Evolutionary conservation across 2,797 vertebrate species (phyloP).

Genomic region (Cephalopachus bancanus): DNA sequence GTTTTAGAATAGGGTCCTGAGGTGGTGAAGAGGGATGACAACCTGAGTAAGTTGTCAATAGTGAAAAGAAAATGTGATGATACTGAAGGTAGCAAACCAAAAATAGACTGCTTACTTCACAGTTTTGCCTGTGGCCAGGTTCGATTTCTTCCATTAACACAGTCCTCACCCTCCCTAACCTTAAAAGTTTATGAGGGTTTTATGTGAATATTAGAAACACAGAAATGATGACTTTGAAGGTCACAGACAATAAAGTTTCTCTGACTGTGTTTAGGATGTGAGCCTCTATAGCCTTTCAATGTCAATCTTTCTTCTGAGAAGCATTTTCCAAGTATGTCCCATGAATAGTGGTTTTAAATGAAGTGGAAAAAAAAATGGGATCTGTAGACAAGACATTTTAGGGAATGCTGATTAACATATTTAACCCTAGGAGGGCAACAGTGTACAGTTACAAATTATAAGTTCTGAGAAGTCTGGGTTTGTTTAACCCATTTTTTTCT

Average conservation of each 20-base stretch:
- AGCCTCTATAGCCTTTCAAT: not conserved
- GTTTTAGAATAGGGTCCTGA: not conserved
- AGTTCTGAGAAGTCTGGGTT: not conserved
- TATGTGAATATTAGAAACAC: constrained; percentile 23
- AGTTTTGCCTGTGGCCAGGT: constrained; percentile 34
- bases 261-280: not conserved
- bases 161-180: not conserved
- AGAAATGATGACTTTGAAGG: constrained; percentile 36
- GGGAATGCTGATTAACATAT: not conserved
- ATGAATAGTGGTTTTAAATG: not conserved
- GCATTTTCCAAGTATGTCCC: not conserved
- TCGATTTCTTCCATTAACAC: constrained; percentile 29
- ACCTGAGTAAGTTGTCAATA: not conserved
- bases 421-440: not conserved
- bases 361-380: not conserved
- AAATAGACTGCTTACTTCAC: constrained; percentile 61
- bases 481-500: not conserved
- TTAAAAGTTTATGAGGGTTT: constrained; percentile 39
- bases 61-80: not conserved
- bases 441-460: not conserved
- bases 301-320: not conserved
- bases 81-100: not conserved
- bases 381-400: not conserved
- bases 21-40: not conserved
- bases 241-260: constrained; percentile 2